phyloP scores from a whole-genome alignment of 2,888 invertebrate species.

The Harmothoe impar region DNA sequence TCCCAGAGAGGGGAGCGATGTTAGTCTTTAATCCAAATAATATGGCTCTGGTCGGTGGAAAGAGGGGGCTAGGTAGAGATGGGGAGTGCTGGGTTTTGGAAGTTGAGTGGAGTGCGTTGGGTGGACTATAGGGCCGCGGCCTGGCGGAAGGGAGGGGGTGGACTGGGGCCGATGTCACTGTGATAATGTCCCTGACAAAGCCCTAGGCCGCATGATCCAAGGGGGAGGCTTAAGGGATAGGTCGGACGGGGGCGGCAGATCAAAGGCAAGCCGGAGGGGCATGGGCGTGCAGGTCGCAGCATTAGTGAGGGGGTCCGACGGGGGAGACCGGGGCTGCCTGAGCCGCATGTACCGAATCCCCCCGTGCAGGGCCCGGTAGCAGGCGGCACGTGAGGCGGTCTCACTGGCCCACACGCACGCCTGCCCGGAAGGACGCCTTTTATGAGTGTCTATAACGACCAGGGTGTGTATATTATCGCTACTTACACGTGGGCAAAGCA shows the following conservation, averaged over 20 bases:
- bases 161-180: not conserved
- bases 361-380: not conserved
- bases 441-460: too few species aligned
- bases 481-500: not conserved
- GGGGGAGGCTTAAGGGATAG: conserved; percentile 24
- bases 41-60: conserved; percentile 44
- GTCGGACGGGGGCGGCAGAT: conserved; percentile 51
- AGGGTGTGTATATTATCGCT: too few species aligned
- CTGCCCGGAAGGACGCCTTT: too few species aligned
- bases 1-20: not conserved
- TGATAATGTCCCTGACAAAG: conserved; percentile 55
- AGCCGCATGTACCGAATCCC: conserved; percentile 25
- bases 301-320: not conserved
- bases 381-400: not conserved
- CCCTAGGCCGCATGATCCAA: conserved; percentile 40
- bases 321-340: conserved; percentile 28
- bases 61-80: not conserved
- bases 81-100: not conserved
- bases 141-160: not conserved
- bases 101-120: not conserved
- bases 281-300: not conserved
- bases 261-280: conserved; percentile 22
- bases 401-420: not conserved
- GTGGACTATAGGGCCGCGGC: not conserved
- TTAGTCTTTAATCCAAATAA: conserved; percentile 51